Conservation (phyloP, 1,140 invertebrate species). For the Panagrolaimus sp. region DNA sequence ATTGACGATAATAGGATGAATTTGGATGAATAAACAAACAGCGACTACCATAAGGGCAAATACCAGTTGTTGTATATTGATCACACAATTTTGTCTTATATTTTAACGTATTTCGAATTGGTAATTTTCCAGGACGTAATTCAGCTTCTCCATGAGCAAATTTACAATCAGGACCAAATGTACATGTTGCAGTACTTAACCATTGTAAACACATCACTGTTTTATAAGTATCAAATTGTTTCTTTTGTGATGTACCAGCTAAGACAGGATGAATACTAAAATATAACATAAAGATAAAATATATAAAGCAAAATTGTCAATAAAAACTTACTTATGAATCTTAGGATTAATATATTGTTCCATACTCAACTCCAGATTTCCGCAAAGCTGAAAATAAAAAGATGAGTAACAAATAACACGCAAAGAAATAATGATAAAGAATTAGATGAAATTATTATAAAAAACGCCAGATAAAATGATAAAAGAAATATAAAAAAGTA, state of each 20-base stretch:
- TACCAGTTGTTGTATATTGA: conserved; percentile 50
- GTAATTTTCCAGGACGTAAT: conserved; percentile 43
- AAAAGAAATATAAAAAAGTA: too few species aligned
- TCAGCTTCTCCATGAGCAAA: conserved; percentile 49
- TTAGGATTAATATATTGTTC: conserved; percentile 27
- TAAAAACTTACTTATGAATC: conserved; percentile 23
- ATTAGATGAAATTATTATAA: too few species aligned
- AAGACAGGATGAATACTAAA: neutral
- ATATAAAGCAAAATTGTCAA: conserved; percentile 9
- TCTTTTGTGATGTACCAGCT: conserved; percentile 16
- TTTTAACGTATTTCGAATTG: conserved; percentile 42
- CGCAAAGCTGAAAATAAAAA: too few species aligned
- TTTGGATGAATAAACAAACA: conserved; percentile 52
- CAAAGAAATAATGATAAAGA: too few species aligned
- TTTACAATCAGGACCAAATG: conserved; percentile 50
- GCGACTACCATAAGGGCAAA: conserved; percentile 49
- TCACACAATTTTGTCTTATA: conserved; percentile 55
- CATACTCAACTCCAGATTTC: too few species aligned
- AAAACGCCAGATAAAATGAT: too few species aligned
- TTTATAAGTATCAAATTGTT: conserved; percentile 46
- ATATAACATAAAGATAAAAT: neutral
- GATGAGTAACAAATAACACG: too few species aligned
- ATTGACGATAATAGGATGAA: conserved; percentile 5
- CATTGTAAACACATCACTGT: conserved; percentile 55
- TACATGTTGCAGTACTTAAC: conserved; percentile 43